Percentiles rank a stretch among this genome's conserved stretches.
These are phyloP conservation scores for Phengaris alcon DNA, from an alignment of 2,888 invertebrate species.

Conservation along the genomic window DNA sequence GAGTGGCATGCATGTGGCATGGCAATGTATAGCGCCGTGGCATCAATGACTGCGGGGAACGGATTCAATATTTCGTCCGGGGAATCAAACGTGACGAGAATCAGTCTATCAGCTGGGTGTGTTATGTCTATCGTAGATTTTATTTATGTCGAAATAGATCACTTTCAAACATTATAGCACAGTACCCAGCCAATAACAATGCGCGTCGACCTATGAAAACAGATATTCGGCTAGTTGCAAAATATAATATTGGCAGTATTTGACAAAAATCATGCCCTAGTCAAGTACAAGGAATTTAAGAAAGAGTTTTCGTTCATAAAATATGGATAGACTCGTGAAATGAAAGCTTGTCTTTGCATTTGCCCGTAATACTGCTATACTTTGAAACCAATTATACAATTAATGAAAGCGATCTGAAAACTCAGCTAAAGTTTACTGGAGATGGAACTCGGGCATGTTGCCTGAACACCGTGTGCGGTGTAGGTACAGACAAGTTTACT, in stretches of 20 bases:
- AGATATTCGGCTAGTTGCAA: too few relatives aligned
- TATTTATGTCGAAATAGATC: too few relatives aligned
- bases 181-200: too few relatives aligned
- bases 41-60: constrained; percentile 17
- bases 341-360: neutral
- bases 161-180: too few relatives aligned
- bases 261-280: too few relatives aligned
- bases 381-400: neutral
- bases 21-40: neutral
- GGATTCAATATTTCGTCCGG: constrained; percentile 34
- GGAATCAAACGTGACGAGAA: constrained; percentile 35
- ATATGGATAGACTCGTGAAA: neutral
- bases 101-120: neutral
- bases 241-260: too few relatives aligned
- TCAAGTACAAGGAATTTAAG: too few relatives aligned
- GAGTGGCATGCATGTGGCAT: neutral
- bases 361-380: neutral
- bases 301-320: neutral
- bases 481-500: neutral
- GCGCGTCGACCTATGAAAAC: too few relatives aligned
- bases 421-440: constrained; percentile 10
- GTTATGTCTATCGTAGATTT: too few relatives aligned
- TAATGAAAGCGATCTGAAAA: constrained; percentile 2
- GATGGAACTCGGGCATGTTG: neutral
- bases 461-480: neutral